These are phyloP conservation scores for zebrafish (Danio rerio) DNA, from an alignment of 2,113 vertebrate species.

Conservation along the genomic window DNA sequence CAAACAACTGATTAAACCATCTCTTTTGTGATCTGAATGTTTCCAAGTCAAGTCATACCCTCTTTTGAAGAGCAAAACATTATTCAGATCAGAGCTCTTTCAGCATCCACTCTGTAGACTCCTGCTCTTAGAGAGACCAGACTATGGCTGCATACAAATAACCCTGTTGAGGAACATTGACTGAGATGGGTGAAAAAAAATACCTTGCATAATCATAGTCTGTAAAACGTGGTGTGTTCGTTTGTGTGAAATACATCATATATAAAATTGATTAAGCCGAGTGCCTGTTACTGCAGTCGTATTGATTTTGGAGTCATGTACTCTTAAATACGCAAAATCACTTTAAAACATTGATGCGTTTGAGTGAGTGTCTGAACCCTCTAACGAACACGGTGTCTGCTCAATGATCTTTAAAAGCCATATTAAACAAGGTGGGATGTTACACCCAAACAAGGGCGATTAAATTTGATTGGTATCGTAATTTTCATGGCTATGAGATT, in stretches of 20 bases:
- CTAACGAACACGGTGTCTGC: too few species aligned
- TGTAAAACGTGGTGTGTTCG: conserved; percentile 57
- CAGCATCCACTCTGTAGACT: conserved; percentile 70
- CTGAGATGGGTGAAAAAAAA: conserved; percentile 59
- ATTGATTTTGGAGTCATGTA: conserved; percentile 41
- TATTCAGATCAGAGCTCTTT: conserved; percentile 70
- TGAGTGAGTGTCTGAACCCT: conserved; percentile 2
- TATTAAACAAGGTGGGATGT: not conserved
- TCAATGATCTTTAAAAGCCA: not conserved
- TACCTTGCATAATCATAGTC: conserved; percentile 63
- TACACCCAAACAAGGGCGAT: not conserved
- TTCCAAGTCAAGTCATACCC: conserved; percentile 65
- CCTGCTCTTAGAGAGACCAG: conserved; percentile 63
- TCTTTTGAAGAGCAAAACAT: conserved; percentile 67
- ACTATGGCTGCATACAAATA: conserved; percentile 73
- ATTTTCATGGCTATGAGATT: not conserved
- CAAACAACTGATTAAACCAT: conserved; percentile 72
- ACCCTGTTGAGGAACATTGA: conserved; percentile 53
- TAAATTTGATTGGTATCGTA: not conserved
- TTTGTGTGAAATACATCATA: conserved; percentile 47
- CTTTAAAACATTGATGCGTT: conserved; percentile 28
- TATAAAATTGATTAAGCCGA: conserved; percentile 49
- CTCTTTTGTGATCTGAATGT: conserved; percentile 70
- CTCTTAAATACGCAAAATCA: conserved; percentile 41
- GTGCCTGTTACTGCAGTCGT: conserved; percentile 43